phyloP scores from a whole-genome alignment of 2,888 invertebrate species.

The Chymomyza amoena region DNA sequence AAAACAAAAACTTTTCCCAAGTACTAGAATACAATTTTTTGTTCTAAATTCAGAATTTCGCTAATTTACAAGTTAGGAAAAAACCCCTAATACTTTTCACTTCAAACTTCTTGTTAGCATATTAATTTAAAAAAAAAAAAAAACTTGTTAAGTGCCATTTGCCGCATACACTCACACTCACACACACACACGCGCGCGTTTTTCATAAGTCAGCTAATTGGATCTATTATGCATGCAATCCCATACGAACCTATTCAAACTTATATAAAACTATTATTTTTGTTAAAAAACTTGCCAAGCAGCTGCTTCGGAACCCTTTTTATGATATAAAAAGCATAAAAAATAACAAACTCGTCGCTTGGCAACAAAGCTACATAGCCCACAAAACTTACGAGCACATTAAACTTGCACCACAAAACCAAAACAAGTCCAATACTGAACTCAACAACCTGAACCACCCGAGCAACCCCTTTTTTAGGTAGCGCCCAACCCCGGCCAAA shows the following conservation, averaged over 20 bases:
- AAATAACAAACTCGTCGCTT: slow-evolving; percentile 46
- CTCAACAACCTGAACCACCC: background rate
- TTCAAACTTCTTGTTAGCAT: no score
- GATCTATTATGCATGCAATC: background rate
- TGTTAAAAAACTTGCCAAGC: background rate
- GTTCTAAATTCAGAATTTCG: no score
- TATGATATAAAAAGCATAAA: background rate
- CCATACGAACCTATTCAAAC: background rate
- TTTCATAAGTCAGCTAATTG: background rate
- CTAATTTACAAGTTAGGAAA: no score
- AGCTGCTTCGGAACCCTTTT: slow-evolving; percentile 14
- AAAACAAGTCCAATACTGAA: background rate
- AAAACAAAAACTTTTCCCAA: no score
- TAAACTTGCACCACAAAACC: slow-evolving; percentile 3
- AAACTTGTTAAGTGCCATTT: background rate
- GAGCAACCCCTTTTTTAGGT: slow-evolving; percentile 37
- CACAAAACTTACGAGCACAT: slow-evolving; percentile 30
- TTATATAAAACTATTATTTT: background rate
- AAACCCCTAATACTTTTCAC: no score
- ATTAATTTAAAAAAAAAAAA: background rate
- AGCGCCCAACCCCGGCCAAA: background rate
- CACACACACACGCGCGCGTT: background rate
- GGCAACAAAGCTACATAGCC: slow-evolving; percentile 37
- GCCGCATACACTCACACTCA: background rate
- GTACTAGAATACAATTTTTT: no score